Base-by-base conservation (phyloP, 2,888 invertebrate genomes). In the Steromphala cineraria region DNA sequence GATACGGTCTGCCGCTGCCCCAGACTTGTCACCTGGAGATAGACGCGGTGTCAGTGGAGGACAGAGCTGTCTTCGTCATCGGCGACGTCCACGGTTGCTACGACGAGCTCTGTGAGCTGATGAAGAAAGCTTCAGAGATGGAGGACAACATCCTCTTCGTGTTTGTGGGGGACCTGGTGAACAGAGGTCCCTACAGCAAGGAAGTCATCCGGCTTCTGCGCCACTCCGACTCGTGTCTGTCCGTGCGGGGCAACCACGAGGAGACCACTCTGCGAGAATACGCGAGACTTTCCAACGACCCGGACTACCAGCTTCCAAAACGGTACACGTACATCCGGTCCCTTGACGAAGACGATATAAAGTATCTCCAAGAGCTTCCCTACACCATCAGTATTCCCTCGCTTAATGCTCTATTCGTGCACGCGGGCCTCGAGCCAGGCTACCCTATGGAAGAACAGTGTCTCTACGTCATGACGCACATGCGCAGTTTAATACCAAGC, bases 51-150 rank as follows among this genome's bases (percentile, higher is more conserved):
- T 86, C 81, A n/a, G 81, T 91, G 8, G 78, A 83, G 53, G 86
- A 87, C 36, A 87, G 89, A 53, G 85, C 88, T 40, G 86, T 93
- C 28, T 85, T 93, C 40, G 87, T 93, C 10, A 88, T 93, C 17
- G 93, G 93, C 7, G 93, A 93, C 83, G 89, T 93, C 2, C 93
- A 93, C 84, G 93, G 93, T 0, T 93, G 93, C 80, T 89, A 85
- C 74, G 91, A 92, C 67, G 93, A 93, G 83, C 84, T 93, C 46
- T 46, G 83, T 55, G 85, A 87, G 40, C 83, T 93, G 4, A 82
- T 93, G 24, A 75, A 85, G 8, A 71, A 85, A 55, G 89, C 90
- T 8, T 67, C 83, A 71, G 75, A 67, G 0, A 36, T 81, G 4
- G 82, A 81, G 4, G 83, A 86, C 7, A 83, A 87, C 31, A 82